These are phyloP conservation scores for Trochalopteron elliotii DNA, from an alignment of 2,113 vertebrate species.

Conservation along the genomic window DNA sequence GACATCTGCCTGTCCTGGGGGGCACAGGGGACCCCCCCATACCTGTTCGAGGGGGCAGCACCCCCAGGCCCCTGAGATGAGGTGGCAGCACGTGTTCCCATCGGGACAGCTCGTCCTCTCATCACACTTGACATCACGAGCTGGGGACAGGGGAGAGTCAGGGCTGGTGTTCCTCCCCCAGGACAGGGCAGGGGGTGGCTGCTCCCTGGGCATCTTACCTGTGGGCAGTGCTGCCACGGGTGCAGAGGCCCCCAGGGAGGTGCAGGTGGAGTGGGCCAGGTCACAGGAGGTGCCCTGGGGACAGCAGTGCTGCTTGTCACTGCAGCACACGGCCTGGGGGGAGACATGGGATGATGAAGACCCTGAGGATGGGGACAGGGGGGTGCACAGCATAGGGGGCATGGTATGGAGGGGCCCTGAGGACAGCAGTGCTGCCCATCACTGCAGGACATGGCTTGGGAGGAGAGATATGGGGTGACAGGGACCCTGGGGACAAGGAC, in stretches of 20 bases:
- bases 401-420: background rate
- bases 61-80: background rate
- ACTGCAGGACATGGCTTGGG: background rate
- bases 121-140: background rate
- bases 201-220: background rate
- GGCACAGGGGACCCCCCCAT: background rate
- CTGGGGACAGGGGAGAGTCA: background rate
- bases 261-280: background rate
- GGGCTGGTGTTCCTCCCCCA: background rate
- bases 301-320: background rate
- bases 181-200: background rate
- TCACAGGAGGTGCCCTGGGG: constrained; percentile 14
- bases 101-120: background rate
- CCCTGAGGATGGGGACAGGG: background rate
- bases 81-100: background rate
- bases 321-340: background rate
- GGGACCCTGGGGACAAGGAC: background rate
- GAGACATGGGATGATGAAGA: background rate
- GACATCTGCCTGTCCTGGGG: background rate
- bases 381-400: background rate
- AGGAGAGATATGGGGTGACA: background rate
- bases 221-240: background rate
- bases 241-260: background rate
- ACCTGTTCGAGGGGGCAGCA: constrained; percentile 20
- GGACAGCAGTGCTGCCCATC: background rate